Evolutionary conservation across 1,140 invertebrate genomes (phyloP).

Genomic region (Bilobella aurantiaca): DNA sequence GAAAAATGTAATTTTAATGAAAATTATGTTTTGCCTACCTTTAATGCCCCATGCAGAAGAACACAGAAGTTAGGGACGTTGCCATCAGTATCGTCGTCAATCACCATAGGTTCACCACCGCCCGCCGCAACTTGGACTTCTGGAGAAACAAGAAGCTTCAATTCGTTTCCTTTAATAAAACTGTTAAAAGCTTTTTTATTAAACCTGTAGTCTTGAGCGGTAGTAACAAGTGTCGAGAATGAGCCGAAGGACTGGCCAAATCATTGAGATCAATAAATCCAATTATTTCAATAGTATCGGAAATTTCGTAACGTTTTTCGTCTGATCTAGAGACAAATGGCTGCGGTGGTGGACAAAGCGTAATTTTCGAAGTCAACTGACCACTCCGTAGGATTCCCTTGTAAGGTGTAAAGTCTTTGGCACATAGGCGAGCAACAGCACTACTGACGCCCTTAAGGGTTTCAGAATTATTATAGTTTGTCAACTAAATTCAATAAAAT

Average conservation of each 20-base stretch:
- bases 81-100: constrained; percentile 60
- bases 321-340: constrained; percentile 21
- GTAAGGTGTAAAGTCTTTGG: constrained; percentile 66
- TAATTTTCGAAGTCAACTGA: constrained; percentile 56
- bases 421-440: constrained; percentile 60
- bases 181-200: neutral
- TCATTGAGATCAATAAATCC: constrained; percentile 73
- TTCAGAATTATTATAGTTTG: constrained; percentile 9
- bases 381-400: constrained; percentile 45
- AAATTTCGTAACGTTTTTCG: constrained; percentile 41
- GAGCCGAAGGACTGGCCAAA: constrained; percentile 82
- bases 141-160: neutral
- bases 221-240: constrained; percentile 80
- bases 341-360: constrained; percentile 64
- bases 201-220: constrained; percentile 42
- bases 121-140: neutral
- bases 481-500: no score
- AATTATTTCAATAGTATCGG: constrained; percentile 61
- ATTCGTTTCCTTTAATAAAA: no score
- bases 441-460: constrained; percentile 49
- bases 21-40: constrained; percentile 47
- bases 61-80: constrained; percentile 83
- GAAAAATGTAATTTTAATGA: constrained; percentile 12
- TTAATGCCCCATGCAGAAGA: constrained; percentile 83
- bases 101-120: constrained; percentile 6